Percentiles rank a stretch among this genome's conserved stretches.
phyloP scores from a whole-genome alignment of 2,797 vertebrate genomes.

The Amazona ochrocephala region DNA sequence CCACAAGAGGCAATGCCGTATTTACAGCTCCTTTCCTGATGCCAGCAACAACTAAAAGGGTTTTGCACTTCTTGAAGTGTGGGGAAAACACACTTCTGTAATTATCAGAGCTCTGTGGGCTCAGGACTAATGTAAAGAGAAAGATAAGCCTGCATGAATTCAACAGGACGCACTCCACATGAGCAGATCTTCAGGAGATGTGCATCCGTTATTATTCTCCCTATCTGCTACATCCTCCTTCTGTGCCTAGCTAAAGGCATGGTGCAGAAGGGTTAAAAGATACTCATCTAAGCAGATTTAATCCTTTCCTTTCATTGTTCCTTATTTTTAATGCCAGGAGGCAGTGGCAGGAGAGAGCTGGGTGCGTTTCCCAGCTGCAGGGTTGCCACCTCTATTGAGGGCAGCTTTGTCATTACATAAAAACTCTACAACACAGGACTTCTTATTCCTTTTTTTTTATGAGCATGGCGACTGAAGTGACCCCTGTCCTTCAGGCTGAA shows the following conservation, averaged over 20 bases:
- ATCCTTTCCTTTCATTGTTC: conserved; percentile 60
- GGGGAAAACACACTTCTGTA: not conserved
- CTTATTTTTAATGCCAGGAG: conserved; percentile 19
- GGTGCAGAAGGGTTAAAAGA: conserved; percentile 26
- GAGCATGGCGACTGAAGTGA: not conserved
- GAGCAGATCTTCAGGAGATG: not conserved
- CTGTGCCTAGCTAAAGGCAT: not conserved
- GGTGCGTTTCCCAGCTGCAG: conserved; percentile 36
- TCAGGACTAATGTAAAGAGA: not conserved
- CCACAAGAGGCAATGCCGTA: accelerated
- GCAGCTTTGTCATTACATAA: conserved; percentile 16
- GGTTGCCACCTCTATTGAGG: conserved; percentile 45
- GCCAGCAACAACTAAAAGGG: not conserved
- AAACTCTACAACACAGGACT: not conserved
- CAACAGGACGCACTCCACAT: accelerated
- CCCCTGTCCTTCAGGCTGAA: conserved; percentile 17
- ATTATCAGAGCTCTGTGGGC: not conserved
- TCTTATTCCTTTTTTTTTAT: not conserved
- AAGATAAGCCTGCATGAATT: not conserved
- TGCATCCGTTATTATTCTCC: accelerated
- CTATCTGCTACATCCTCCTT: accelerated
- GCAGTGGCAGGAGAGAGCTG: not conserved
- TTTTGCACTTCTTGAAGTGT: not conserved
- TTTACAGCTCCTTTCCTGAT: not conserved
- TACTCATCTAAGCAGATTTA: conserved; percentile 14